Evolutionary conservation across 1,140 invertebrate genomes (phyloP), one percentile per base, ranked within the genome.

Genomic region (Eurytemora carolleeae): DNA sequence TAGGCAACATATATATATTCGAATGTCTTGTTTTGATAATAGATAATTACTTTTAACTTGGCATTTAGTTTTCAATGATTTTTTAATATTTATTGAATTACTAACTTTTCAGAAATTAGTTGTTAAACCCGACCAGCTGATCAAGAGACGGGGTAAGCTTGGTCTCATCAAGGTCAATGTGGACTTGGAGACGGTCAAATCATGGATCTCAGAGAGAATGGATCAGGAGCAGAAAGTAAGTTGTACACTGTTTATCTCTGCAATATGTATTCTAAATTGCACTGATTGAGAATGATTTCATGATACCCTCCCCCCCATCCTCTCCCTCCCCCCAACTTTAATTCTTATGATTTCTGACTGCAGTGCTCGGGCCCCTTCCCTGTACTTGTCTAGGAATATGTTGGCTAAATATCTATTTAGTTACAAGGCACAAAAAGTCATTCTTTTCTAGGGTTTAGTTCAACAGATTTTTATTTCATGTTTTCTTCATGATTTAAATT

Each of bases 81-180:
- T 24, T 21, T 17, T 25, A 23, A 57, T 24, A 24, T 60, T 55
- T 64, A 53, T 63, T 52, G 65, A 19, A 67, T 66, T 61, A 66
- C 75, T n/a, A n/a, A n/a, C n/a, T 44, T 7, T 75, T 59, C 73
- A 88, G 84, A 80, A 81, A 73, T 74, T 98, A 57, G 94, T 99
- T 3, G 93, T 94, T 2, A 99, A 99, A 72, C 95, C 94, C 0
- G 95, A 99, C 77, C 95, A 98, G 75, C 76, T 98, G 70, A 98
- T 99, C 68, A 99, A 99, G 74, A 77, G 95, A 22, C 80, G 95
- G 59, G 95, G 95, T 55, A 98, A 98, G 72, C 79, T 98, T 20
- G 93, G 93, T 22, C 75, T 99, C 24, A 97, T 99, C 64, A 91
- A 94, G 68, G 90, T 98, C 1, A 94, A 96, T 70, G 84, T 83